Conservation (phyloP, 2,797 vertebrate species). For the Schizopygopsis malacanthus region DNA sequence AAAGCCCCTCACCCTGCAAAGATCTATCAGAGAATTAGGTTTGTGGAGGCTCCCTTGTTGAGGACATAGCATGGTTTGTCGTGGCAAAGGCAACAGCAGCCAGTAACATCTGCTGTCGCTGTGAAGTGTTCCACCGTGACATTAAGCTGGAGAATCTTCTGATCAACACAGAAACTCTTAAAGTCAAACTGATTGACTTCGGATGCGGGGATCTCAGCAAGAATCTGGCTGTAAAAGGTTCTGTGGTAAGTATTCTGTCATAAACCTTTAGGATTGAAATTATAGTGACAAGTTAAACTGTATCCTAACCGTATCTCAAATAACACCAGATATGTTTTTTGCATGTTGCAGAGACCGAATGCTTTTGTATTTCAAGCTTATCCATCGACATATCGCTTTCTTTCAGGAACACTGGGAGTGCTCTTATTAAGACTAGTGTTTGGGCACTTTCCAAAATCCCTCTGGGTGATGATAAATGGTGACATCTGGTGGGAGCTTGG, state of each 20-base stretch:
- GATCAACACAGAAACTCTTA: too few relatives aligned
- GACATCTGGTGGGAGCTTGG: neutral
- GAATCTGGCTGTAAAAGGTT: neutral
- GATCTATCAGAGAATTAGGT: neutral
- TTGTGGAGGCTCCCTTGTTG: neutral
- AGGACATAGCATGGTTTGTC: neutral
- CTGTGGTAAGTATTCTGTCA: neutral
- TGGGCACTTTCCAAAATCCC: too few relatives aligned
- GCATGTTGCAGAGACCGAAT: neutral
- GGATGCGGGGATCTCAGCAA: neutral
- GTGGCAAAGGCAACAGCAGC: too few relatives aligned
- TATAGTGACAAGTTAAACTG: neutral
- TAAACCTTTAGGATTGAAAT: neutral
- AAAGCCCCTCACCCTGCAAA: neutral
- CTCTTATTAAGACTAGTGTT: neutral
- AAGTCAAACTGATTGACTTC: too few relatives aligned
- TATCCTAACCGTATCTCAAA: neutral
- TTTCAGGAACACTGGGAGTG: neutral
- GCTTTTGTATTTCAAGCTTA: neutral
- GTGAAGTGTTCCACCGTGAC: too few relatives aligned
- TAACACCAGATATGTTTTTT: neutral
- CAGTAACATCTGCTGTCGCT: too few relatives aligned
- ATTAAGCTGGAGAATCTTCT: too few relatives aligned
- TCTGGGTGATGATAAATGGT: neutral
- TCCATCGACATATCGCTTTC: neutral